Conservation (phyloP, 2,888 invertebrate species). For the Phengaris arion region DNA sequence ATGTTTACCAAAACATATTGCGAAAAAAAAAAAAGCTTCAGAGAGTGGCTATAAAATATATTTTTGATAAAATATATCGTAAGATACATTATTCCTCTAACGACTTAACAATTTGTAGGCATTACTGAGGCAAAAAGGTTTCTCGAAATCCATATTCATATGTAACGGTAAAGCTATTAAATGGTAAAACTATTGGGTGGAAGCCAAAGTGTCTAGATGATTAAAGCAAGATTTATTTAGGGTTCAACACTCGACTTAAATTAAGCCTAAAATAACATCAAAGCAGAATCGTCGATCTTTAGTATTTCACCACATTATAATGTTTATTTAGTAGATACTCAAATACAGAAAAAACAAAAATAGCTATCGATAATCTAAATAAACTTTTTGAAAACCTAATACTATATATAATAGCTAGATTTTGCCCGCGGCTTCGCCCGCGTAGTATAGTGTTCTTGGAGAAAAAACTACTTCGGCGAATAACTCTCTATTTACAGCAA, state of each 20-base stretch:
- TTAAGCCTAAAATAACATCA: neutral
- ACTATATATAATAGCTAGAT: too few relatives aligned
- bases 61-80: neutral
- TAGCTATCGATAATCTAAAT: too few relatives aligned
- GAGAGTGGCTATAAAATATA: neutral
- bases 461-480: too few relatives aligned
- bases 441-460: too few relatives aligned
- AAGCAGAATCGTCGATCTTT: neutral
- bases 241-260: neutral
- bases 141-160: constrained; percentile 22
- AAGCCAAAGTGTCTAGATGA: constrained; percentile 24
- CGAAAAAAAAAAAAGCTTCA: neutral
- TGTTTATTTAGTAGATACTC: neutral
- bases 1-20: neutral
- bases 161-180: constrained; percentile 22
- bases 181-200: constrained; percentile 27
- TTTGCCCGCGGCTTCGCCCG: too few relatives aligned
- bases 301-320: neutral
- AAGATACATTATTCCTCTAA: constrained; percentile 9
- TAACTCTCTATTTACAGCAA: too few relatives aligned
- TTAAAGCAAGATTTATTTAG: constrained; percentile 17
- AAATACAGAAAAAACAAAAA: too few relatives aligned
- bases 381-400: too few relatives aligned
- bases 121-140: constrained; percentile 25
- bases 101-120: constrained; percentile 21